Evolutionary conservation across 2,797 vertebrate genomes (phyloP), one percentile per base, ranked within the genome.

Genomic region (Crenuchus spilurus): DNA sequence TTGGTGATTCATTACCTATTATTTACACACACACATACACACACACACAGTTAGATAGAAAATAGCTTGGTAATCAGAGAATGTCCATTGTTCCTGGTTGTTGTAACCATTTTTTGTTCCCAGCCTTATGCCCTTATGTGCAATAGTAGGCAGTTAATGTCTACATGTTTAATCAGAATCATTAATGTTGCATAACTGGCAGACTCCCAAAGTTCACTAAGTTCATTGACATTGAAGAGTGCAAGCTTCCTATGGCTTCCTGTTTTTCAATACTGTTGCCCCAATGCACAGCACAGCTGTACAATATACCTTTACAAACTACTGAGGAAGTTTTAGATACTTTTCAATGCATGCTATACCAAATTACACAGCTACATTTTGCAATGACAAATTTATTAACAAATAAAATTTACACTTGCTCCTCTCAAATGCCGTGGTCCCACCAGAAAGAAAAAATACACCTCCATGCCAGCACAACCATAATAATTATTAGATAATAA

Each of bases 1-100:
- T 46, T 24, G 22, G 18, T 31, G 31, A 58, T 72, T 83, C 76
- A 70, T 55, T 84, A 31, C 28, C 68, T 66, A 70, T 84, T 80
- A 78, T 81, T 68, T 55, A 39, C 30, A 52, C 61, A 33, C n/a
- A n/a, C n/a, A n/a, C n/a, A n/a, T n/a, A n/a, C n/a, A n/a, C n/a
- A 39, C 30, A 52, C 61, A 33, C 24, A 80, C 65, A 81, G 74
- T 76, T 16, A 60, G 44, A 74, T 16, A 81, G 51, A 76, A 75
- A 76, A 33, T 69, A 37, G 55, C 26, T 30, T 42, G 24, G 10
- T 35, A 70, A 78, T 82, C 58, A 71, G 33, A 49, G 41, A 52
- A 31, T 44, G 6, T 20, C 67, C 58, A 39, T 81, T 81, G 48
- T 85, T 46, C 65, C 22, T 52, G 31, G 49, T 48, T 60, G 48